phyloP scores from a whole-genome alignment of 2,113 vertebrate genomes.

The Macroglossus sobrinus region DNA sequence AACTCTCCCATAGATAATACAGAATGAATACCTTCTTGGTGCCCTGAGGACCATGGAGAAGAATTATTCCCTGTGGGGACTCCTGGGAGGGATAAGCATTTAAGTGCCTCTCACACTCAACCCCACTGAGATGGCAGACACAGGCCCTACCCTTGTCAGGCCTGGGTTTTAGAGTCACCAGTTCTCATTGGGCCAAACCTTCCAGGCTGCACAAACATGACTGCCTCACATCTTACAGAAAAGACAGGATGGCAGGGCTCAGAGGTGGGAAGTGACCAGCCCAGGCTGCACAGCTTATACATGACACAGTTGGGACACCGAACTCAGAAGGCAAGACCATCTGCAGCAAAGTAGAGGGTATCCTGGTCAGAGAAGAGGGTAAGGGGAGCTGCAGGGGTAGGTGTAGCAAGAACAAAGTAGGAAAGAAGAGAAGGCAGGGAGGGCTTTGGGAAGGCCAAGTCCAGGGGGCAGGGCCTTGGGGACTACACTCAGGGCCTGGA shows the following conservation, averaged over 20 bases:
- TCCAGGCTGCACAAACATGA: not conserved
- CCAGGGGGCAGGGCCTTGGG: not conserved
- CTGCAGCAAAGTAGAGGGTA: not conserved
- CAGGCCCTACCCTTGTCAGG: not conserved
- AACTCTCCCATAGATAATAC: not conserved
- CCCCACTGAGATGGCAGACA: not conserved
- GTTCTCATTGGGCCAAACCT: not conserved
- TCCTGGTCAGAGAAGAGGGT: not conserved
- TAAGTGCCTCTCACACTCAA: not conserved
- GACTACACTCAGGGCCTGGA: not conserved
- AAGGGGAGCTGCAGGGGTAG: not conserved
- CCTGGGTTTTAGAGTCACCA: not conserved
- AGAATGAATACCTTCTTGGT: not conserved
- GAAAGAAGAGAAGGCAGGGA: not conserved
- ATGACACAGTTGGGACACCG: not conserved
- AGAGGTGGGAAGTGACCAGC: not conserved
- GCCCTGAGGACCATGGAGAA: not conserved
- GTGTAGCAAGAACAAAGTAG: not conserved
- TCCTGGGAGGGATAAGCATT: not conserved
- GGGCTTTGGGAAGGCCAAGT: not conserved
- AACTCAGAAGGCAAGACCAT: not conserved
- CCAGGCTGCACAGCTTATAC: not conserved
- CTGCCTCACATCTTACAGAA: not conserved
- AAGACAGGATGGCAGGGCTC: not conserved
- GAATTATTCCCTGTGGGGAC: not conserved